Evolutionary conservation across 2,113 vertebrate genomes (phyloP).

Genomic region (Xenotilapia longispinis): DNA sequence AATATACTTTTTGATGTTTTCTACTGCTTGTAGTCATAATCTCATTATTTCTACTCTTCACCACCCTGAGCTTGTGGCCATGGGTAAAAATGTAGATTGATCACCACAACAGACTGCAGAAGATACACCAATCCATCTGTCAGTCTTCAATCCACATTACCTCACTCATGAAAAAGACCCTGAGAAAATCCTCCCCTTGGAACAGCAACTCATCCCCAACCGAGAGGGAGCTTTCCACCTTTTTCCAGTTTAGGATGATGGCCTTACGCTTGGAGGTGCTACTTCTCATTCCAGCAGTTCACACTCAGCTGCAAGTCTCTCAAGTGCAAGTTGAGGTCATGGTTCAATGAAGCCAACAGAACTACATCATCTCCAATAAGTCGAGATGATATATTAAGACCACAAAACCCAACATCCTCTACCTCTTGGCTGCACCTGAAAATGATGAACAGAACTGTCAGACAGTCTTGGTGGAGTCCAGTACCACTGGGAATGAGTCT

Average conservation of each 20-base stretch:
- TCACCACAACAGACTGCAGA: not conserved
- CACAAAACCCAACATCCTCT: not conserved
- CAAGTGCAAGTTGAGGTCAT: not conserved
- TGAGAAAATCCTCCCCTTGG: not conserved
- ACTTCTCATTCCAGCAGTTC: not conserved
- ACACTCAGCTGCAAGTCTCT: not conserved
- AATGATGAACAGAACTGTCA: not conserved
- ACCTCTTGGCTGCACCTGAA: not conserved
- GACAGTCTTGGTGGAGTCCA: not conserved
- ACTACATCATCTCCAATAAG: not conserved
- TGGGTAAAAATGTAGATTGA: not conserved
- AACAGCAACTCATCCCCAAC: not conserved
- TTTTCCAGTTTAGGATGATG: not conserved
- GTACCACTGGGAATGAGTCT: not conserved
- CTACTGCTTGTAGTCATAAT: not conserved
- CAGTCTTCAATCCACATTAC: not conserved
- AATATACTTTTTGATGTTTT: not conserved
- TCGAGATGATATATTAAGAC: not conserved
- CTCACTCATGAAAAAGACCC: not conserved
- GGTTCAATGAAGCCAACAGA: not conserved
- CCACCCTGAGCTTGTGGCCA: not conserved
- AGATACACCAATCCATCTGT: not conserved
- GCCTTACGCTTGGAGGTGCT: not conserved
- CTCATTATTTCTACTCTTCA: not conserved
- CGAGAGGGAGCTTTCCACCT: not conserved